A percentile compares a stretch with the other conserved stretches of the same genome.
phyloP scores from a whole-genome alignment of 2,888 invertebrate genomes.

The Creontiades dilutus region DNA sequence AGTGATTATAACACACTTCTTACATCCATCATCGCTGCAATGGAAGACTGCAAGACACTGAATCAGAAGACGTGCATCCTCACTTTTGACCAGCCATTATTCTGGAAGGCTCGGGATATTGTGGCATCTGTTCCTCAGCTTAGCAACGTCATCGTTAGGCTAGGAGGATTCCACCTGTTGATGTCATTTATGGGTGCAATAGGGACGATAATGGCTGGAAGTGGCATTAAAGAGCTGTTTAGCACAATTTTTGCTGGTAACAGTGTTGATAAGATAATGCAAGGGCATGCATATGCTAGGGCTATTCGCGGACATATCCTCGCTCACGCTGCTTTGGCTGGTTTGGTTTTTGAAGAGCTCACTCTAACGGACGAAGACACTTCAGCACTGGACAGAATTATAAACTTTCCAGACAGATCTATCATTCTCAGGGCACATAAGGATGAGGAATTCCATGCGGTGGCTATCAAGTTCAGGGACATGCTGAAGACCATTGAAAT shows the following conservation, averaged over 20 bases:
- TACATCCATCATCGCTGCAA: constrained; percentile 76
- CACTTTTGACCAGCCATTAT: too few relatives aligned
- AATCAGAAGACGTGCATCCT: too few relatives aligned
- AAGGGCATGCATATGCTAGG: constrained; percentile 77
- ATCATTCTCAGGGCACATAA: constrained; percentile 4
- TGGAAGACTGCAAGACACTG: constrained; percentile 69
- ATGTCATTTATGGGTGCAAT: constrained; percentile 78
- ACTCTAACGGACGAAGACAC: constrained; percentile 41
- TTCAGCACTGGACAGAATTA: constrained; percentile 11
- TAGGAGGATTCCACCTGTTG: constrained; percentile 77
- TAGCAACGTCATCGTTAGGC: constrained; percentile 75
- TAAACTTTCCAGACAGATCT: constrained; percentile 46
- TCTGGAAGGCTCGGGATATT: constrained; percentile 77
- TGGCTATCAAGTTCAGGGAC: constrained; percentile 5
- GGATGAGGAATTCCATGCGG: constrained; percentile 18
- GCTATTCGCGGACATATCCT: constrained; percentile 76
- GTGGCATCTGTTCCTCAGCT: constrained; percentile 74
- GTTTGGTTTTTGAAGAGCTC: constrained; percentile 38
- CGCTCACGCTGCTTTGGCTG: constrained; percentile 75
- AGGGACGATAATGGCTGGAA: constrained; percentile 78
- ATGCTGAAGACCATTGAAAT: constrained; percentile 52
- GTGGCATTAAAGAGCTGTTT: constrained; percentile 77
- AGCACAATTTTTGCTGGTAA: constrained; percentile 76
- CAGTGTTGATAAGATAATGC: constrained; percentile 77
- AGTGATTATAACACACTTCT: constrained; percentile 77